phyloP scores from a whole-genome alignment of 2,888 invertebrate species.

The Drosophila putrida region DNA sequence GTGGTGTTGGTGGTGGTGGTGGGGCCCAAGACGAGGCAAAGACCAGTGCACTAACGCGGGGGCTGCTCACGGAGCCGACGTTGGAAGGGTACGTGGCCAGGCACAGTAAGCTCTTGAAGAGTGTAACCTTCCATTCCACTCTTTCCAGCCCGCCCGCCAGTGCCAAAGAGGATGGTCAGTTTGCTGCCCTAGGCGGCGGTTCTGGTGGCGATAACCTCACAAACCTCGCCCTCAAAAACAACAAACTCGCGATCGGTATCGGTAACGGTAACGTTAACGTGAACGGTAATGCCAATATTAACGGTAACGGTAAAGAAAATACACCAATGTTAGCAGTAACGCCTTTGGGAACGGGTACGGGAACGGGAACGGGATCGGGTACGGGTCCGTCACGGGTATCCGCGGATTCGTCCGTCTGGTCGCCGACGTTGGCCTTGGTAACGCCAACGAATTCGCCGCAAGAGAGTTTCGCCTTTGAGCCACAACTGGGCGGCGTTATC shows the following conservation, averaged over 20 bases:
- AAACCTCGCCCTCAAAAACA: constrained; percentile 17
- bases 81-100: constrained; percentile 95
- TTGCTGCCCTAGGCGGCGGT: constrained; percentile 45
- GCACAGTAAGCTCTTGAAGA: constrained; percentile 94
- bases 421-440: constrained; percentile 74
- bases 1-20: constrained; percentile 29
- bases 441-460: constrained; percentile 80
- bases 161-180: constrained; percentile 76
- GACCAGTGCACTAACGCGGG: constrained; percentile 83
- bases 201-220: constrained; percentile 11
- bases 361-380: not conserved
- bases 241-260: constrained; percentile 11
- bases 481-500: constrained; percentile 52
- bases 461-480: constrained; percentile 64
- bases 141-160: constrained; percentile 92
- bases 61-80: constrained; percentile 92
- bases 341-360: not conserved
- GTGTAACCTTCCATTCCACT: constrained; percentile 95
- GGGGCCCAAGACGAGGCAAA: constrained; percentile 55
- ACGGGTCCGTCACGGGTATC: not conserved
- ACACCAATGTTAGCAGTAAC: constrained; percentile 9
- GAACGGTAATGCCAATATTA: constrained; percentile 14
- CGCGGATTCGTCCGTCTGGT: constrained; percentile 52
- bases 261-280: constrained; percentile 1
- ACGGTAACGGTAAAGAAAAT: constrained; percentile 19